These are phyloP conservation scores for Upupa epops DNA, from an alignment of 2,113 vertebrate genomes.

Conservation along the genomic window DNA sequence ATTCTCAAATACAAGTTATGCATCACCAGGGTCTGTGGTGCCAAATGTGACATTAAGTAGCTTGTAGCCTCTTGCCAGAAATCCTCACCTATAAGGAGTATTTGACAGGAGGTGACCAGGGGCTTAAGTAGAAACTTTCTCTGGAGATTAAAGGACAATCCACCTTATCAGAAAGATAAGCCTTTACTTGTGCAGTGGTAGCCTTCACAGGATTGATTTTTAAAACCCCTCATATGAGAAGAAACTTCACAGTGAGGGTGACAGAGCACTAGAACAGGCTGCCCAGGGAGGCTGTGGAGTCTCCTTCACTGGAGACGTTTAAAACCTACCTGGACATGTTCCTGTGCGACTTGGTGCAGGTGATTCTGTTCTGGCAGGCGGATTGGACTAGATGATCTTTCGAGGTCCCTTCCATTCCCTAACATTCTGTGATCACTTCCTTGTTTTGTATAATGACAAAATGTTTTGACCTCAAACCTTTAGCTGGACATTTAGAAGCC, in stretches of 20 bases:
- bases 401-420: too few relatives aligned
- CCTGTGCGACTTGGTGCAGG: too few relatives aligned
- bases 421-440: too few relatives aligned
- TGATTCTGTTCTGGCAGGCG: too few relatives aligned
- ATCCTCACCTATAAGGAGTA: background rate
- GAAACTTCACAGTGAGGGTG: too few relatives aligned
- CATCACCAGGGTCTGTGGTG: background rate
- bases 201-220: background rate
- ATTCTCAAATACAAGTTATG: background rate
- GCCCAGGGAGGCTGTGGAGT: too few relatives aligned
- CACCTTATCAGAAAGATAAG: background rate
- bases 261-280: too few relatives aligned
- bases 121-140: background rate
- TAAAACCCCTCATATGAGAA: background rate
- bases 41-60: background rate
- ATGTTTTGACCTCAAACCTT: background rate
- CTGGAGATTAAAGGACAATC: background rate
- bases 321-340: too few relatives aligned
- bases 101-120: background rate
- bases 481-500: background rate
- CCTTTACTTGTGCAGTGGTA: background rate
- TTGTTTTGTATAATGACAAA: background rate
- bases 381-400: too few relatives aligned
- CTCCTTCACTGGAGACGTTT: too few relatives aligned
- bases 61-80: background rate